Base-by-base conservation (phyloP, 2,888 invertebrate species). In the Steromphala cineraria region DNA sequence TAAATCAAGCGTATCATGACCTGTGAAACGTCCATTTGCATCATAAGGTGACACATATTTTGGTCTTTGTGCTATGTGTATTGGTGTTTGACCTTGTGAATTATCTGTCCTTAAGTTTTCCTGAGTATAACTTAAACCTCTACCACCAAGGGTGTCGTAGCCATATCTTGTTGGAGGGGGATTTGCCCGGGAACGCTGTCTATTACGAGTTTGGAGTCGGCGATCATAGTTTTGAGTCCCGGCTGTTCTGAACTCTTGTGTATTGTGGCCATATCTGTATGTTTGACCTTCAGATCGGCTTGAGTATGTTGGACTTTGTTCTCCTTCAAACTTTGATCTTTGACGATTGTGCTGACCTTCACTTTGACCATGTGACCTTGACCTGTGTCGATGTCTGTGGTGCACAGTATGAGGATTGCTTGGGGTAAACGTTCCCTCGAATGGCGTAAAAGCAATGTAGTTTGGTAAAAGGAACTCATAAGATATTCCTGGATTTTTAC, bases 401-500 rank as follows among this genome's bases (percentile, higher is more conserved):
- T 36, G 53, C 24, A 52, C 53, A 77, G 67, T 71, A 74, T 53
- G 40, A 52, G 71, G 31, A n/a, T 52, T 24, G 8, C 4, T 74
- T 5, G 46, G 71, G 19, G 19, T 40, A 8, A 46, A 75, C n/a
- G 81, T 80, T 17, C 78, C 80, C 36, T 81, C 88, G 79, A 78
- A 87, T 24, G 82, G 84, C 79, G 80, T 82, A 84, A 80, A 87
- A 28, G 81, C 84, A 7, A 86, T 82, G 19, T 81, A 77, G 55
- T 83, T 84, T 28, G 86, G 86, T 10, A 86, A 74, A 8, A 77
- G 80, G 78, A 86, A 84, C 62, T 80, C 81, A 21, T 84, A 88
- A n/a, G 82, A 74, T 19, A 89, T 86, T 10, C 88, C 89, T 10
- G 83, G 85, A 53, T 88, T 89, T 67, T 84, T 82, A 28, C 78